Conservation (phyloP, 1,140 invertebrate species). For the Propsilocerus akamusi region DNA sequence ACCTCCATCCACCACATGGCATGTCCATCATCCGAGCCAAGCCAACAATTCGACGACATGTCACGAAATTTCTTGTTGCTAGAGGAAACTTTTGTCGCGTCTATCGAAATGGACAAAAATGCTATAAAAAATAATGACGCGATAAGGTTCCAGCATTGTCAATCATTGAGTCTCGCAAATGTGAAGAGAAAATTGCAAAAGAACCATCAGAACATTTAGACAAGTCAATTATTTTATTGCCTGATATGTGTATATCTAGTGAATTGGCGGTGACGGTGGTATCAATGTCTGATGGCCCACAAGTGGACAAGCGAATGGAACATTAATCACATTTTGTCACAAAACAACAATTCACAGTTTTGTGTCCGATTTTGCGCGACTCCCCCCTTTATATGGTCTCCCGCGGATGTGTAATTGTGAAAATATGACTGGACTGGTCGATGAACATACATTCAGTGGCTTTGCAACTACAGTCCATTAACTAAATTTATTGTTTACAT, state of each 20-base stretch:
- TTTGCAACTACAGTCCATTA: background rate
- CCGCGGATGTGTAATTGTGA: background rate
- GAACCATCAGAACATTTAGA: background rate
- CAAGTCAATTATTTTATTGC: constrained; percentile 1
- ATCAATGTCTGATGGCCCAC: too few relatives aligned
- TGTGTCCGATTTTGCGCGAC: too few relatives aligned
- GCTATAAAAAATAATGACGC: too few relatives aligned
- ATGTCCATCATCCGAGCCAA: background rate
- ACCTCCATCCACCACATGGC: background rate
- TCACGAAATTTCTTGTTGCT: background rate
- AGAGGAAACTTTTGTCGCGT: background rate
- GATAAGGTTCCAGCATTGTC: too few relatives aligned
- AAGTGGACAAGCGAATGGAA: too few relatives aligned
- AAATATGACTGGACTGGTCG: background rate
- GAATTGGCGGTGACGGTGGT: background rate
- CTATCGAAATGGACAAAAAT: too few relatives aligned
- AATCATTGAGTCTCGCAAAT: background rate
- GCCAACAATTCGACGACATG: background rate
- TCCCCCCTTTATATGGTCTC: too few relatives aligned
- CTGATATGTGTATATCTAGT: background rate
- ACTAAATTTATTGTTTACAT: constrained; percentile 3
- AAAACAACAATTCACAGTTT: background rate
- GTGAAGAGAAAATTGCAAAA: background rate
- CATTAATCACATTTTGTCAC: constrained; percentile 3
- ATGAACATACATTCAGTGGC: background rate